Evolutionary conservation across 2,113 vertebrate genomes (phyloP).

Genomic region (Rhizomys pruinosus): DNA sequence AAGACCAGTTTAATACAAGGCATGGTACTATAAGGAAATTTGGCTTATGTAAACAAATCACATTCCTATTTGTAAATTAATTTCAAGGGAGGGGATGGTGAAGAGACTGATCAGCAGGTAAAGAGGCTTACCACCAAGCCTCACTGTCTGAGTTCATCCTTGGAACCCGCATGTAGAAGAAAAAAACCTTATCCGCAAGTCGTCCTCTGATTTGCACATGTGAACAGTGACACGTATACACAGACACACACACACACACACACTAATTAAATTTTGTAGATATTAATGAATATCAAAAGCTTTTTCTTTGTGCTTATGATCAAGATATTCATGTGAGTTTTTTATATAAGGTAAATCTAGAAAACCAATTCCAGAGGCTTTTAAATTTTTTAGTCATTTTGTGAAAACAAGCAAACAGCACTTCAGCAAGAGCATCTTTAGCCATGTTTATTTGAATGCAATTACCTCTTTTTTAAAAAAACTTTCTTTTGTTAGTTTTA

Average conservation of each 20-base stretch:
- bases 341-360: neutral
- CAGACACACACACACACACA: no score
- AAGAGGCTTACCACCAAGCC: no score
- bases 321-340: neutral
- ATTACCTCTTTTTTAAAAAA: neutral
- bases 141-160: no score
- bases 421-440: neutral
- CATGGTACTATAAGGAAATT: neutral
- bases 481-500: no score
- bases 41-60: neutral
- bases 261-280: neutral
- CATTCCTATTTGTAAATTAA: neutral
- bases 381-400: neutral
- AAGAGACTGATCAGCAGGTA: no score
- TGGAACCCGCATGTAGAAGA: no score
- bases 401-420: neutral
- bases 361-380: neutral
- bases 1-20: neutral
- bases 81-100: neutral
- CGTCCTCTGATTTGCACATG: no score
- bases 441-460: conserved; percentile 5
- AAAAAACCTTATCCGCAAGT: no score
- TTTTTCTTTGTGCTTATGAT: neutral
- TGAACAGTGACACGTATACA: no score
- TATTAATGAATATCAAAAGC: neutral